Evolutionary conservation across 2,888 invertebrate genomes (phyloP).

Genomic region (Acanthococcus lagerstroemiae): DNA sequence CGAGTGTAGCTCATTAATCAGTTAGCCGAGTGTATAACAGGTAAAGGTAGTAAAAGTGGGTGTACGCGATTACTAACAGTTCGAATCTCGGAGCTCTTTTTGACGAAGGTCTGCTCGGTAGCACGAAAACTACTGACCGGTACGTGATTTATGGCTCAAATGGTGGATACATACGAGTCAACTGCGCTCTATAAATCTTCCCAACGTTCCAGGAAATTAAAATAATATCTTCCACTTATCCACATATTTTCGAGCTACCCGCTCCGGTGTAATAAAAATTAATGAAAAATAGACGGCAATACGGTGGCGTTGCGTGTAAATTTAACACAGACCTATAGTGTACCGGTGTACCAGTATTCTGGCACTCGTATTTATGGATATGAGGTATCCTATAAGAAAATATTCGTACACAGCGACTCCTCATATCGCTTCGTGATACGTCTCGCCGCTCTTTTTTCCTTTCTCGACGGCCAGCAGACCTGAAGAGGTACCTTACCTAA

Average conservation of each 20-base stretch:
- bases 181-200: conserved; percentile 28
- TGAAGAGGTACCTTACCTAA: too few species aligned
- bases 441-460: not conserved
- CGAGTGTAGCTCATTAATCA: conserved; percentile 15
- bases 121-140: conserved; percentile 29
- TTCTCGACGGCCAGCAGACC: too few species aligned
- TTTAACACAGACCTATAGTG: too few species aligned
- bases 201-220: conserved; percentile 28
- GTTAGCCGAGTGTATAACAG: conserved; percentile 5
- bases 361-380: too few species aligned
- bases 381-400: too few species aligned
- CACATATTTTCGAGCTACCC: conserved; percentile 26
- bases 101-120: conserved; percentile 26
- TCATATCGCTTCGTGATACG: too few species aligned
- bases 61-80: conserved; percentile 8
- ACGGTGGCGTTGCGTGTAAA: conserved; percentile 27
- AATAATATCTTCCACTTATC: conserved; percentile 30
- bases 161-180: conserved; percentile 28
- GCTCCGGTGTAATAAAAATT: conserved; percentile 28
- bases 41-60: conserved; percentile 16
- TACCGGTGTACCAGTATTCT: too few species aligned
- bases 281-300: conserved; percentile 27
- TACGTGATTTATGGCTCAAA: conserved; percentile 24
- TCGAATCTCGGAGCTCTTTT: not conserved
- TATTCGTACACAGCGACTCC: too few species aligned